Base-by-base conservation (phyloP, 2,888 invertebrate genomes). In the Drosophila aldrichi region DNA sequence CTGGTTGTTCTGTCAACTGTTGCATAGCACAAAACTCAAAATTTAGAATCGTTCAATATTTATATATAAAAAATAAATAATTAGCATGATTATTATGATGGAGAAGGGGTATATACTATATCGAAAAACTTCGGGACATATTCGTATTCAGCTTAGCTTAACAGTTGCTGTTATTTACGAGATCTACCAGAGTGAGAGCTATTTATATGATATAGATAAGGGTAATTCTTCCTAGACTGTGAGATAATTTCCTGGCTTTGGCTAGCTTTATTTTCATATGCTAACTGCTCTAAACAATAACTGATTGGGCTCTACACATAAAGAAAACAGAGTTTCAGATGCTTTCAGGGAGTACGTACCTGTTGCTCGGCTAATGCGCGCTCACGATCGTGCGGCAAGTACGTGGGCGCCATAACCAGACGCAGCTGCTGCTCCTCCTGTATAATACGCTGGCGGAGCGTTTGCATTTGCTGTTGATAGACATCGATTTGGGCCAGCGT, bases 351-450 rank as follows among this genome's bases (percentile, higher is more conserved):
- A 29, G 48, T 65, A 92, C 92, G 91, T 96, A 98, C 98, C 96
- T 97, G 97, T 94, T 97, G 97, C 92, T 97, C 97, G 91, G 95
- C 94, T 80, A 95, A 94, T 82, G 97, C 97, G 87, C 95, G 96
- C 88, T 97, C 97, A 86, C 96, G 95, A 92, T 97, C 97, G 87
- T 96, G 95, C 73, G 97, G 96, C 91, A 96, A 94, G 93, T 97
- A 96, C 85, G 96, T 96, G 70, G 97, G 97, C 91, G 96, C 96
- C 93, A 96, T 95, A 55, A 96, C 96, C 70, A 96, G 95, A 73
- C 98, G 95, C 91, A 98, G 94, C 92, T 96, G 96, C 93, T 97
- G 97, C 93, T 98, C 98, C 77, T 96, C 97, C 92, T 96, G 96
- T 76, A 97, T 95, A 89, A 97, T 96, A 92, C 96, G 96, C 90